phyloP scores from a whole-genome alignment of 2,113 vertebrate species.

The Gavialis gangeticus region DNA sequence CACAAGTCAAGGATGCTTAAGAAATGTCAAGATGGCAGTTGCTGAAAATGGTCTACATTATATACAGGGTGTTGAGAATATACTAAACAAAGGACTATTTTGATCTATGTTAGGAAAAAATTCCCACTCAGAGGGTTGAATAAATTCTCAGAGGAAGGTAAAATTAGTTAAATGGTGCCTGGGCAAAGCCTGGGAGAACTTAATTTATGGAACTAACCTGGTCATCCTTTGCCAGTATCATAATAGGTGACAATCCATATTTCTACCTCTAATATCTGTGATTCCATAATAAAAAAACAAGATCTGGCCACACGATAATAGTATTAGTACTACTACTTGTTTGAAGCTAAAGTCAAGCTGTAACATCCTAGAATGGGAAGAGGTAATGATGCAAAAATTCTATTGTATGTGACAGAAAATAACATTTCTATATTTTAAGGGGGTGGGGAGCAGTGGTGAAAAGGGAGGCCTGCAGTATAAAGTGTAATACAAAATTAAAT shows the following conservation, averaged over 20 bases:
- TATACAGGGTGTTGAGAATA: background rate
- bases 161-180: background rate
- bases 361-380: background rate
- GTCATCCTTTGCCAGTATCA: background rate
- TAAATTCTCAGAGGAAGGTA: background rate
- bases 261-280: slow-evolving; percentile 2
- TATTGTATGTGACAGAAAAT: background rate
- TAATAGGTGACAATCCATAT: background rate
- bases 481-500: background rate
- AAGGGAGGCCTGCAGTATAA: background rate
- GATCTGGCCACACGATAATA: background rate
- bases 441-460: background rate
- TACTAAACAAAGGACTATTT: background rate
- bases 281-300: background rate
- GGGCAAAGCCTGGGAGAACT: background rate
- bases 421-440: background rate
- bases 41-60: background rate
- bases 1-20: background rate
- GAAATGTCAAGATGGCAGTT: background rate
- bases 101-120: background rate
- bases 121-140: background rate
- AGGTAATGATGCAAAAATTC: background rate
- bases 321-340: background rate
- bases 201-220: slow-evolving; percentile 10
- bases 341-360: background rate